Evolutionary conservation across 2,113 vertebrate genomes (phyloP).

Genomic region (Desmodus rotundus): DNA sequence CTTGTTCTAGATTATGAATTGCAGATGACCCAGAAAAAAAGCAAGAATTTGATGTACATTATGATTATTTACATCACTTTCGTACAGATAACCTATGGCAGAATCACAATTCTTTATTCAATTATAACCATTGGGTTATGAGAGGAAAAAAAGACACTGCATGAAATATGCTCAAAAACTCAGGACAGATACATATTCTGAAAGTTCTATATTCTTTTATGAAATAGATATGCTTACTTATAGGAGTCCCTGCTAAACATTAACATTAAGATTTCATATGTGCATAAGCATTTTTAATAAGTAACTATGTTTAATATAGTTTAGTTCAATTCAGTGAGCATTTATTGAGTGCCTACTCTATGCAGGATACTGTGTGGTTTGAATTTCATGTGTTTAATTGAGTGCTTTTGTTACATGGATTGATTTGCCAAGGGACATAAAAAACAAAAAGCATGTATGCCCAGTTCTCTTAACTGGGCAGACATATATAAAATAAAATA

Average conservation of each 20-base stretch:
- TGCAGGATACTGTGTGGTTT: not conserved
- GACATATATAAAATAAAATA: not conserved
- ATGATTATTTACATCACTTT: not conserved
- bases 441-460: not conserved
- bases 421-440: not conserved
- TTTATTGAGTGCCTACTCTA: not conserved
- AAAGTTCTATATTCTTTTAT: not conserved
- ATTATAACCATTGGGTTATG: not conserved
- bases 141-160: not conserved
- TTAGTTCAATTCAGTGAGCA: not conserved
- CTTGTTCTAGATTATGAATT: not conserved
- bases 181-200: not conserved
- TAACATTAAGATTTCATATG: not conserved
- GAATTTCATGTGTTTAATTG: not conserved
- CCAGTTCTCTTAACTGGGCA: not conserved
- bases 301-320: not conserved
- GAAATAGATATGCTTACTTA: not conserved
- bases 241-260: not conserved
- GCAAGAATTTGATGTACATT: not conserved
- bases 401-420: not conserved
- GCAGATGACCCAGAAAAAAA: conserved; percentile 43
- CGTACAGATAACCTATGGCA: not conserved
- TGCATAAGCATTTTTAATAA: not conserved
- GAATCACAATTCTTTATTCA: not conserved
- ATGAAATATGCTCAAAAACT: not conserved